phyloP scores from a whole-genome alignment of 2,113 vertebrate species.

The Trochalopteron elliotii region DNA sequence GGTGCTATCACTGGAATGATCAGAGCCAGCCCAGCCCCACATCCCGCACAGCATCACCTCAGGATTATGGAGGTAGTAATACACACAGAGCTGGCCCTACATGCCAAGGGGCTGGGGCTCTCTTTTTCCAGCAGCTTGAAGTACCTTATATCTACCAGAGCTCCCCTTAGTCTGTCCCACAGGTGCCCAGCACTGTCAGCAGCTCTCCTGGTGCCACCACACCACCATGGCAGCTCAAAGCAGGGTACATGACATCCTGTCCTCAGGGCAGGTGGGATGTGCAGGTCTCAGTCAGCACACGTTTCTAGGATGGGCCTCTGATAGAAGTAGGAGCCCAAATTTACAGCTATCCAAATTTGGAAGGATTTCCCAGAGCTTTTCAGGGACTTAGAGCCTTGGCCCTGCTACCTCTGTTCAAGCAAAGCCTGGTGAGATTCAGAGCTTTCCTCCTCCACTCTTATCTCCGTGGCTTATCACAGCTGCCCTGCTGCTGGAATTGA shows the following conservation, averaged over 20 bases:
- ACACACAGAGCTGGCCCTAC: neutral
- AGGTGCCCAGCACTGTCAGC: neutral
- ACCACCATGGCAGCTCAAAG: neutral
- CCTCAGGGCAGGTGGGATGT: neutral
- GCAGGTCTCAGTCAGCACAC: neutral
- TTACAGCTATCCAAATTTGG: neutral
- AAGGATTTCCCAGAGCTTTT: neutral
- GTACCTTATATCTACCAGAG: neutral
- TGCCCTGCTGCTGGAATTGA: neutral
- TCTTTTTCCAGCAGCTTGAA: neutral
- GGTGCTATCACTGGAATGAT: neutral
- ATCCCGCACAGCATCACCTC: neutral
- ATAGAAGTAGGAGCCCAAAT: neutral
- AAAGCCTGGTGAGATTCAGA: neutral
- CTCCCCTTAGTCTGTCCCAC: neutral
- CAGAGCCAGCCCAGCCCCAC: neutral
- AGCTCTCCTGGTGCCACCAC: neutral
- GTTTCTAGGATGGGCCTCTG: neutral
- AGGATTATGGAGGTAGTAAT: rapidly evolving
- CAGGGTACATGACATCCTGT: too few species aligned
- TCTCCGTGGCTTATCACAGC: neutral
- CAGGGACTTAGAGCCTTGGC: neutral
- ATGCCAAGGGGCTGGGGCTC: neutral
- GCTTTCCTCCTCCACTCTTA: neutral
- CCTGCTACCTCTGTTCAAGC: neutral